These are phyloP conservation scores for Spodoptera litura DNA, from an alignment of 1,140 invertebrate species.

Conservation along the genomic window DNA sequence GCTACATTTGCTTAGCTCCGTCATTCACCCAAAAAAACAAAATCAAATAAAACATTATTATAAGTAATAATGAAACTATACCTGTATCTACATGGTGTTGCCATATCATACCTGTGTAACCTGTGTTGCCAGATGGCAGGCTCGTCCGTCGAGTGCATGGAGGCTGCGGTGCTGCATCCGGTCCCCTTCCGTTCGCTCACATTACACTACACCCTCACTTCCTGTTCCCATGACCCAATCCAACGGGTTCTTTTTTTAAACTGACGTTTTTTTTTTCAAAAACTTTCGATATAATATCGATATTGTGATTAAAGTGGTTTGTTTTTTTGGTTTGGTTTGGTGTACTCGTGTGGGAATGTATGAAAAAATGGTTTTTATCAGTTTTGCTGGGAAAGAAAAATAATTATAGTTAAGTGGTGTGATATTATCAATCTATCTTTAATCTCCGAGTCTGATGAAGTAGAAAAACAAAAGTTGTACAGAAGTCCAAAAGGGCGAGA, in stretches of 20 bases:
- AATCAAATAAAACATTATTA: not conserved
- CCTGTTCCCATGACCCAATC: slow-evolving; percentile 43
- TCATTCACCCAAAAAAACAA: too few species aligned
- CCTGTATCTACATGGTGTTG: not conserved
- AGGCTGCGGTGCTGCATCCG: slow-evolving; percentile 39
- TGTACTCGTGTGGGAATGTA: slow-evolving; percentile 2
- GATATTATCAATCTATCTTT: too few species aligned
- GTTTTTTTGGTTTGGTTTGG: not conserved
- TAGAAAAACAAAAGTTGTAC: too few species aligned
- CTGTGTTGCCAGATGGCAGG: slow-evolving; percentile 1
- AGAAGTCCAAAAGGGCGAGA: too few species aligned
- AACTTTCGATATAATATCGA: slow-evolving; percentile 5
- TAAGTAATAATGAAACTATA: not conserved
- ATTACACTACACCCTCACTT: slow-evolving; percentile 33
- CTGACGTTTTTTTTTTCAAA: slow-evolving; percentile 22
- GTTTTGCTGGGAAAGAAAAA: too few species aligned
- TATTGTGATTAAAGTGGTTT: slow-evolving; percentile 17
- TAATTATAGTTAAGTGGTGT: not conserved
- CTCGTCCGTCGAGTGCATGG: not conserved
- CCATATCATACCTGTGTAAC: not conserved
- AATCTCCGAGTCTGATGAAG: too few species aligned
- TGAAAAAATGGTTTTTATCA: not conserved
- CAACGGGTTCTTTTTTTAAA: not conserved
- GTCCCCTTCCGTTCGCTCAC: slow-evolving; percentile 18
- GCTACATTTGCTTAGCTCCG: too few species aligned